Conservation (phyloP, 2,888 invertebrate genomes). For the Strigamia transsilvanica region DNA sequence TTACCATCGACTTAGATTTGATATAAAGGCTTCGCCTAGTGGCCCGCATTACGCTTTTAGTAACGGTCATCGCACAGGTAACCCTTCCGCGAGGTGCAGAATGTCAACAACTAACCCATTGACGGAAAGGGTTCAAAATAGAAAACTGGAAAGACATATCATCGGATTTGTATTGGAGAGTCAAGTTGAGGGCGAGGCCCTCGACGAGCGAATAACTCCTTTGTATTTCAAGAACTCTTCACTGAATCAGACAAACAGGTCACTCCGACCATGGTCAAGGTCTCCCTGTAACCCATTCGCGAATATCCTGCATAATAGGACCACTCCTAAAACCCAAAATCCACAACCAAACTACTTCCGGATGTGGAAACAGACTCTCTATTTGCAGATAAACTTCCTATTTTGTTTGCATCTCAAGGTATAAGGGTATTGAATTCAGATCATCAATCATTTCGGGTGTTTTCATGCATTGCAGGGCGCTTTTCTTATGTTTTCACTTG, state of each 20-base stretch:
- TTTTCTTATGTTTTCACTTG: background rate
- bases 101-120: conserved; percentile 25
- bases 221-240: conserved; percentile 10
- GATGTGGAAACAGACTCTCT: background rate
- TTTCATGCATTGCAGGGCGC: background rate
- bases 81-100: background rate
- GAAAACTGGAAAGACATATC: conserved; percentile 38
- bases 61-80: conserved; percentile 30
- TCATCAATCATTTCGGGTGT: conserved; percentile 11
- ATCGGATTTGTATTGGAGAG: conserved; percentile 34
- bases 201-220: background rate
- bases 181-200: conserved; percentile 30
- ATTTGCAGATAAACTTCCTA: background rate
- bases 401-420: background rate
- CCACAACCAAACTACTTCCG: conserved; percentile 12
- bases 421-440: background rate
- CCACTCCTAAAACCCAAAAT: conserved; percentile 11
- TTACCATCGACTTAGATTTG: background rate
- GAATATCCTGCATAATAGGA: background rate
- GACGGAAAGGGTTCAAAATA: conserved; percentile 31
- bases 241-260: conserved; percentile 21
- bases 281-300: conserved; percentile 7
- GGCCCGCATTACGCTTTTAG: conserved; percentile 1
- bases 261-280: conserved; percentile 9
- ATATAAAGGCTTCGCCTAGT: background rate